phyloP scores from a whole-genome alignment of 2,888 invertebrate genomes.

The Coronaproctus castanopsis region DNA sequence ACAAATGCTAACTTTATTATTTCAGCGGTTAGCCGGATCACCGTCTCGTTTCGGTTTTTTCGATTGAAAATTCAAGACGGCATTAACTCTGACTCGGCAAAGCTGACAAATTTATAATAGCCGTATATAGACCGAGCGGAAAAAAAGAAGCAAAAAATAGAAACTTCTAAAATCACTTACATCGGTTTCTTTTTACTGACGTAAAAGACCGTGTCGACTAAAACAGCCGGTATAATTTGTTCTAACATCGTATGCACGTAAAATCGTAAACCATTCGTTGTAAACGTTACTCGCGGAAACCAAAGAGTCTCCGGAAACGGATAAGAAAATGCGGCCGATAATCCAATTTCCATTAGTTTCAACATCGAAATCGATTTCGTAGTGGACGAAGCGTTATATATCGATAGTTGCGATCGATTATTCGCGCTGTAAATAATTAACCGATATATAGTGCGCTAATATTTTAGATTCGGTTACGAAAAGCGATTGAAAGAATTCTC shows the following conservation, averaged over 20 bases:
- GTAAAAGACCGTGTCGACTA: conserved; percentile 45
- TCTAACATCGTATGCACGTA: conserved; percentile 45
- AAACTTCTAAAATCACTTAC: too few relatives aligned
- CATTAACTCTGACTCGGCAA: too few relatives aligned
- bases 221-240: conserved; percentile 58
- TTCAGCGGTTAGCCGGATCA: too few relatives aligned
- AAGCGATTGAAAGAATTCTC: too few relatives aligned
- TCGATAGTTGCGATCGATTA: conserved; percentile 27
- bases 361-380: conserved; percentile 17
- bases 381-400: conserved; percentile 61
- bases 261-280: conserved; percentile 37
- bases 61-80: too few relatives aligned
- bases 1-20: too few relatives aligned
- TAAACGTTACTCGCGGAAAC: conserved; percentile 36
- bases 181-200: conserved; percentile 46
- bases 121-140: too few relatives aligned
- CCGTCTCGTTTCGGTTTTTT: too few relatives aligned
- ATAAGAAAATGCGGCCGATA: conserved; percentile 30
- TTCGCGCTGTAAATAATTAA: conserved; percentile 4
- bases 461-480: neutral
- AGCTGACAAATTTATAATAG: too few relatives aligned
- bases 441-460: conserved; percentile 1
- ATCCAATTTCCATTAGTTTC: conserved; percentile 30
- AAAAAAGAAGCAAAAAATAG: too few relatives aligned
- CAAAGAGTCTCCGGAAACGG: conserved; percentile 53